phyloP scores from a whole-genome alignment of 2,888 invertebrate species.

The Protula sp. region DNA sequence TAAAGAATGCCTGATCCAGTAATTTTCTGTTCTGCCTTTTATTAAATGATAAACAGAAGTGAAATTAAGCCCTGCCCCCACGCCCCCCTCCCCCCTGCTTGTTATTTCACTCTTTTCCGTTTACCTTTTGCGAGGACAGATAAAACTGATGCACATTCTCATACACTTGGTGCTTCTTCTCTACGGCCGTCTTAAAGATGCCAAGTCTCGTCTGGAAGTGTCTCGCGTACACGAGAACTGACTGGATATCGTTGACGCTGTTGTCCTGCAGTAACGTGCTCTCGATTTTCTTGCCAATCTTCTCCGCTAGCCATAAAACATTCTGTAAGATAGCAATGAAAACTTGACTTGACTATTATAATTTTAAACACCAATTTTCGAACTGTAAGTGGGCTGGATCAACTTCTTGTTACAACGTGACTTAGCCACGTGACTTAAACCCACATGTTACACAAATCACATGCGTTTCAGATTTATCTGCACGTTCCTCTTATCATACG shows the following conservation, averaged over 20 bases:
- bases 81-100: not conserved
- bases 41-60: no score
- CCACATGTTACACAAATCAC: no score
- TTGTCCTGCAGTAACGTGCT: slow-evolving; percentile 2
- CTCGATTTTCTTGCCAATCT: slow-evolving; percentile 13
- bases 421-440: no score
- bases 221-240: not conserved
- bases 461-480: no score
- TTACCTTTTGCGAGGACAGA: slow-evolving; percentile 8
- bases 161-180: slow-evolving; percentile 15
- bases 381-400: no score
- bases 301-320: slow-evolving; percentile 12
- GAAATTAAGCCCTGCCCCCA: not conserved
- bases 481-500: no score
- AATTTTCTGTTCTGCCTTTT: no score
- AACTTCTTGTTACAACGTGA: no score
- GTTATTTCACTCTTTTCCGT: not conserved
- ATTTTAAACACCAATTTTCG: no score
- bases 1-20: no score
- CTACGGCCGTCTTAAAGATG: slow-evolving; percentile 8
- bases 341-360: no score
- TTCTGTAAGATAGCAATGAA: slow-evolving; percentile 13
- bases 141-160: slow-evolving; percentile 14
- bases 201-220: not conserved
- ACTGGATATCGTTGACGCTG: not conserved